phyloP scores from a whole-genome alignment of 1,140 invertebrate species.

The Drosophila eugracilis region DNA sequence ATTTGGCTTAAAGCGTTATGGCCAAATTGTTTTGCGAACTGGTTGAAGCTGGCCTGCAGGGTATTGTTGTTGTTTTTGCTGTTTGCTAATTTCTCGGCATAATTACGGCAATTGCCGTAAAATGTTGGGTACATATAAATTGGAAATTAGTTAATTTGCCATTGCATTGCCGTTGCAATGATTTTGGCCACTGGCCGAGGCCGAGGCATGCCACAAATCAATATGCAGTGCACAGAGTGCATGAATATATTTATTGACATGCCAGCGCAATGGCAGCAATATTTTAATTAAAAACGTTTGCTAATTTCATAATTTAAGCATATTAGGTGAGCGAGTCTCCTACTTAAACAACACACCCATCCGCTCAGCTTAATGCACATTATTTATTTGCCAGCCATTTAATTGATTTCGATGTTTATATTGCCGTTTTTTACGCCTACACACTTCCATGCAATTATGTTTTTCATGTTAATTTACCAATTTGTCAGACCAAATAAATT shows the following conservation, averaged over 20 bases:
- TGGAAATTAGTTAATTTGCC: constrained; percentile 71
- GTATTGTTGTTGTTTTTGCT: constrained; percentile 2
- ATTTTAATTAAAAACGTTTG: constrained; percentile 73
- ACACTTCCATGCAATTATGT: constrained; percentile 45
- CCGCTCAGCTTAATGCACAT: constrained; percentile 38
- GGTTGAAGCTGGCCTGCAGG: constrained; percentile 9
- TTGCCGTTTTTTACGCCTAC: constrained; percentile 21
- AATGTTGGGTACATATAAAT: constrained; percentile 68
- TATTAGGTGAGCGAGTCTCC: constrained; percentile 32
- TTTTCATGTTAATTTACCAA: constrained; percentile 51
- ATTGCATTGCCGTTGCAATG: constrained; percentile 34
- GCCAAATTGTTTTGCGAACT: constrained; percentile 35
- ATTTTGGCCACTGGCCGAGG: constrained; percentile 30
- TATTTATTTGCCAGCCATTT: constrained; percentile 60
- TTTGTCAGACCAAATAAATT: constrained; percentile 58
- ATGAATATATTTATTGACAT: constrained; percentile 47
- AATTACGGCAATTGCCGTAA: constrained; percentile 60
- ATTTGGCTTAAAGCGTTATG: constrained; percentile 39
- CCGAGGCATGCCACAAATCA: constrained; percentile 55
- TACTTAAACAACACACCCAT: constrained; percentile 31
- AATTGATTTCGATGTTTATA: constrained; percentile 67
- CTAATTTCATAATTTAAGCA: constrained; percentile 76
- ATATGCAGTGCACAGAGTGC: constrained; percentile 36
- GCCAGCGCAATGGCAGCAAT: constrained; percentile 45
- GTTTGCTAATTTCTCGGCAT: constrained; percentile 52